Evolutionary conservation across 2,797 vertebrate species (phyloP).

Genomic region (Ctenopoma multispine): DNA sequence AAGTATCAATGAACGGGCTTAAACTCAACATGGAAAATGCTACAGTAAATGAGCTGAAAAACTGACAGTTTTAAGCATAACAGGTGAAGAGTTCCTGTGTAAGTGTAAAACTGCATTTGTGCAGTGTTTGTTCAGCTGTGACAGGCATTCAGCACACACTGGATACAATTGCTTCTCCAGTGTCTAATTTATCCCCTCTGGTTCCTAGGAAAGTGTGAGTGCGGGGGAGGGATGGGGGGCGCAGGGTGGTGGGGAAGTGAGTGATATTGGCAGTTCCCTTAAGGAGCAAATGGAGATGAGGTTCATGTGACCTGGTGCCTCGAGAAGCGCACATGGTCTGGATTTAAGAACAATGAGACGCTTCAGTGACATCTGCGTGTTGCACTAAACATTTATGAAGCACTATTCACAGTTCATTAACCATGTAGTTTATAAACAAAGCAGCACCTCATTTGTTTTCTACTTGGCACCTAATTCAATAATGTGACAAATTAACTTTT

Average conservation of each 20-base stretch:
- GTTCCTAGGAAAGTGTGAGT: slow-evolving; percentile 52
- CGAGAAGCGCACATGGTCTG: slow-evolving; percentile 68
- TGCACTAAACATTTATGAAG: slow-evolving; percentile 14
- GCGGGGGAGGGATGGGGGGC: slow-evolving; percentile 13
- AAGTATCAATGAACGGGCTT: slow-evolving; percentile 21
- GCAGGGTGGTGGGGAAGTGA: slow-evolving; percentile 15
- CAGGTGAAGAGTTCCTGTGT: slow-evolving; percentile 24
- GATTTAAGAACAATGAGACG: slow-evolving; percentile 73
- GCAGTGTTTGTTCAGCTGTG: slow-evolving; percentile 73
- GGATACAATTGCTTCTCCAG: slow-evolving; percentile 68
- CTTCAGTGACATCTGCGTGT: slow-evolving; percentile 37
- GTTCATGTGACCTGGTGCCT: slow-evolving; percentile 78
- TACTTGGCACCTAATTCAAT: slow-evolving; percentile 9
- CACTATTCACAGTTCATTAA: neutral
- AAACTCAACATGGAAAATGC: slow-evolving; percentile 55
- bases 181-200: slow-evolving; percentile 62
- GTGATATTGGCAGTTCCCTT: slow-evolving; percentile 62
- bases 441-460: too few relatives aligned
- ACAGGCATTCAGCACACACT: slow-evolving; percentile 60
- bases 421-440: slow-evolving; percentile 3
- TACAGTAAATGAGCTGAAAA: slow-evolving; percentile 75
- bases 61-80: slow-evolving; percentile 23
- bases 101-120: slow-evolving; percentile 41
- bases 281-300: slow-evolving; percentile 66
- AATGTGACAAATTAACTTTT: neutral